These are phyloP conservation scores for Drosophila rhopaloa DNA, from an alignment of 1,140 invertebrate species.

Conservation along the genomic window DNA sequence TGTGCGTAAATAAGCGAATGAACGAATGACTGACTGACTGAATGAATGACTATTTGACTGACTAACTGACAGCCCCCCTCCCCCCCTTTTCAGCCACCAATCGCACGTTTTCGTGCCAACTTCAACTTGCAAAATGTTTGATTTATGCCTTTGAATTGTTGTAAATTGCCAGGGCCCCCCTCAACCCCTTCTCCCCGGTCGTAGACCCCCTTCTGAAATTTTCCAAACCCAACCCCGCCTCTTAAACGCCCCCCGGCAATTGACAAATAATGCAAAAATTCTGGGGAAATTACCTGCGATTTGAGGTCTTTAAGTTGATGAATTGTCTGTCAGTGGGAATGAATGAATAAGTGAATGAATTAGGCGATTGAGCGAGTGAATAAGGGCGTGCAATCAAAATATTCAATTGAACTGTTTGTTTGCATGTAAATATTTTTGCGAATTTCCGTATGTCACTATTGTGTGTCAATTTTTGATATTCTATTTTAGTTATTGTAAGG, in stretches of 20 bases:
- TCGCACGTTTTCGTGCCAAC: conserved; percentile 44
- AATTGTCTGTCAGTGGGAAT: conserved; percentile 34
- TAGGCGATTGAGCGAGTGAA: conserved; percentile 6
- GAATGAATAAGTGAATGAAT: conserved; percentile 17
- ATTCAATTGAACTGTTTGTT: conserved; percentile 3
- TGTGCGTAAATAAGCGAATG: conserved; percentile 69
- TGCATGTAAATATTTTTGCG: not conserved
- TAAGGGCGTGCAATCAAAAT: conserved; percentile 1
- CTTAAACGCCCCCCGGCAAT: conserved; percentile 35
- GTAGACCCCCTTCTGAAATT: not conserved
- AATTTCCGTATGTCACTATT: too few relatives aligned
- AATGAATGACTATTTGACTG: conserved; percentile 54
- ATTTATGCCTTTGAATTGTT: conserved; percentile 80
- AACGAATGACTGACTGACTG: conserved; percentile 60
- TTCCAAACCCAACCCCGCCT: too few relatives aligned
- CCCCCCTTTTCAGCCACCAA: not conserved
- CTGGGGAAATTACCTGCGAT: conserved; percentile 67
- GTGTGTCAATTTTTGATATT: too few relatives aligned
- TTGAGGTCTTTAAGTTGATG: conserved; percentile 50
- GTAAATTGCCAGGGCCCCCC: conserved; percentile 59
- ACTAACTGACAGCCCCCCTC: conserved; percentile 33
- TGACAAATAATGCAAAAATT: conserved; percentile 78
- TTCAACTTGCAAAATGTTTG: conserved; percentile 77
- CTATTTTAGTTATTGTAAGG: not conserved
- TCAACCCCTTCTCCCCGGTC: too few relatives aligned